Evolutionary conservation across 2,797 vertebrate genomes (phyloP), one percentile per base, ranked within the genome.

Genomic region (Saxicola maurus): DNA sequence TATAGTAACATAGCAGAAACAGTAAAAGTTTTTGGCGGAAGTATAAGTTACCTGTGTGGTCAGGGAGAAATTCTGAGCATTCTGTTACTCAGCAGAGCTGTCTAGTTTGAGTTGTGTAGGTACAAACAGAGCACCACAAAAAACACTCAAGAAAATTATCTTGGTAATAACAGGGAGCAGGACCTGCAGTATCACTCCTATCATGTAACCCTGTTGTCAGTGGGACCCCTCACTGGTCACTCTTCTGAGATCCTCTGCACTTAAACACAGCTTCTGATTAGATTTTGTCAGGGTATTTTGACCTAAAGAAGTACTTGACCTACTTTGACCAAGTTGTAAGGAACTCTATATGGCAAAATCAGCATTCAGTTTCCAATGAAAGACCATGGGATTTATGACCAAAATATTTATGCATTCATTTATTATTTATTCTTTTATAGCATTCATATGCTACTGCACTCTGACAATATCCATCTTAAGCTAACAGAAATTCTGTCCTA

Each of bases 41-140:
- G 4, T 3, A 9, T 7, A 68, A 6, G 10, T 45, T 59, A 62
- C 17, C 18, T 60, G 6, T 8, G 11, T 27, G 10, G 18, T 48
- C 23, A 79, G 40, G 31, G 16, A 62, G 25, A 77, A 89, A 65
- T 30, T 28, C 8, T 5, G 17, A 60, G 2, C 9, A 33, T 69
- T 68, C 28, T 80, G 4, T 45, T 74, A 37, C 35, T 30, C 55
- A 15, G 12, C 17, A 46, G 53, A 52, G 10, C 11, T 53, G 7
- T 10, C 9, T 30, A 24, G 8, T 23, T 43, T 51, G 9, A 30
- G 7, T 56, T 7, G 0, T 6, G 8, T 33, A 53, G n/a, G 6
- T 65, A 20, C 17, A 51, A 90, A 45, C 2, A 81, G 11, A 30
- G 3, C 23, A 1, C 24, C 13, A 35, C 11, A 59, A 25, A 48